Percentiles rank a stretch among this genome's conserved stretches.
Conservation (phyloP, 1,140 invertebrate genomes). For the Telenomus remus region DNA sequence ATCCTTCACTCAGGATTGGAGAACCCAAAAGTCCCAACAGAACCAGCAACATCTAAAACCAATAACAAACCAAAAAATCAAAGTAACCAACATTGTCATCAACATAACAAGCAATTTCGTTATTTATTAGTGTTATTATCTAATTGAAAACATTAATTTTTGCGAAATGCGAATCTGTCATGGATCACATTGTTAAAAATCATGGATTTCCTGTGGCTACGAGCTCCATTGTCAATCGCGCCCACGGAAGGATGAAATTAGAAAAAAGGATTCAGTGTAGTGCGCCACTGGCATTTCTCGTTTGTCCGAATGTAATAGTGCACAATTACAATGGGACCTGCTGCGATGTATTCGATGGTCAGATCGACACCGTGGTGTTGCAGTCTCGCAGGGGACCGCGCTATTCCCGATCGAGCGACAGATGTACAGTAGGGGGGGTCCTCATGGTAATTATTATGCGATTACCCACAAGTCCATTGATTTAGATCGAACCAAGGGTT, state of each 20-base stretch:
- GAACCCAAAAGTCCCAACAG: constrained; percentile 52
- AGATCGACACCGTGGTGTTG: constrained; percentile 60
- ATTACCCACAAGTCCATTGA: constrained; percentile 76
- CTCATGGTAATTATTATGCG: constrained; percentile 75
- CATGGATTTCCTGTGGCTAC: constrained; percentile 40
- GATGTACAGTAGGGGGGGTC: constrained; percentile 72
- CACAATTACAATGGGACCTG: constrained; percentile 71
- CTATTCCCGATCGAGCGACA: constrained; percentile 68
- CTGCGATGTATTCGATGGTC: constrained; percentile 65
- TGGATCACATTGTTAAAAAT: constrained; percentile 28
- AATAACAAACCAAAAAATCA: neutral
- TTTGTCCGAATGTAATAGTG: constrained; percentile 56
- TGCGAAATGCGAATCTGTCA: neutral
- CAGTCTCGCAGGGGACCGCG: constrained; percentile 58
- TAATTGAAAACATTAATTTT: no score
- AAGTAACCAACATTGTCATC: no score
- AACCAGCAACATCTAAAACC: constrained; percentile 59
- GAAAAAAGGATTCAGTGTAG: constrained; percentile 51
- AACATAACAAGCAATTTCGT: no score
- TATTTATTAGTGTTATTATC: constrained; percentile 3
- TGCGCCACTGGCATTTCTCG: constrained; percentile 49
- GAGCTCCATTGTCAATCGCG: constrained; percentile 50
- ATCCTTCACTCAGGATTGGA: constrained; percentile 44
- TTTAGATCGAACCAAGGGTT: constrained; percentile 72
- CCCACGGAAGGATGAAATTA: constrained; percentile 54